These are phyloP conservation scores for Chironomus tentans DNA, from an alignment of 2,888 invertebrate species.

Conservation along the genomic window DNA sequence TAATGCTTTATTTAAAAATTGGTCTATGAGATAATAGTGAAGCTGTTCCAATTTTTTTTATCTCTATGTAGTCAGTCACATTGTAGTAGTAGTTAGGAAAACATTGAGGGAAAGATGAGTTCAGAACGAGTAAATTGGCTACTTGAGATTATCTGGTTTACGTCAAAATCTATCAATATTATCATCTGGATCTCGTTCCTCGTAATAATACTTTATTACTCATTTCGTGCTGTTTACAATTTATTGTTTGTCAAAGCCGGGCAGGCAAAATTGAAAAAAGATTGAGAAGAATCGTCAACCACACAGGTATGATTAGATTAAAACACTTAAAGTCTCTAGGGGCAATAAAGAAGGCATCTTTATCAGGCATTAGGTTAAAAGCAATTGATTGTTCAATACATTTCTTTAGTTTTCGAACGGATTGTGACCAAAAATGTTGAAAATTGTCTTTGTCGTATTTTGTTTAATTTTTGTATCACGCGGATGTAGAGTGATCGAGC, in stretches of 20 bases:
- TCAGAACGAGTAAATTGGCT: not conserved
- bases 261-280: not conserved
- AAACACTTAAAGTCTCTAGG: not conserved
- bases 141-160: constrained; percentile 12
- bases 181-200: not conserved
- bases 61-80: no score
- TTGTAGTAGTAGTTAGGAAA: no score
- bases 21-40: no score
- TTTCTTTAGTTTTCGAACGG: not conserved
- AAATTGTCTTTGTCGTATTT: not conserved
- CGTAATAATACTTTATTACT: not conserved
- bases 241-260: not conserved
- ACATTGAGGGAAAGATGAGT: not conserved
- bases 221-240: not conserved
- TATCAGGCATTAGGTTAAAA: not conserved
- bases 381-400: not conserved
- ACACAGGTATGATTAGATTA: not conserved
- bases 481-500: constrained; percentile 7
- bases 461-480: not conserved
- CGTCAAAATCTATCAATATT: not conserved
- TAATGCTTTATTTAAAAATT: no score
- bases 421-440: not conserved
- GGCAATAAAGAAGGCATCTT: not conserved
- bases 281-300: not conserved
- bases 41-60: no score